Evolutionary conservation across 2,888 invertebrate genomes (phyloP).

Genomic region (Acrobasis consociella): DNA sequence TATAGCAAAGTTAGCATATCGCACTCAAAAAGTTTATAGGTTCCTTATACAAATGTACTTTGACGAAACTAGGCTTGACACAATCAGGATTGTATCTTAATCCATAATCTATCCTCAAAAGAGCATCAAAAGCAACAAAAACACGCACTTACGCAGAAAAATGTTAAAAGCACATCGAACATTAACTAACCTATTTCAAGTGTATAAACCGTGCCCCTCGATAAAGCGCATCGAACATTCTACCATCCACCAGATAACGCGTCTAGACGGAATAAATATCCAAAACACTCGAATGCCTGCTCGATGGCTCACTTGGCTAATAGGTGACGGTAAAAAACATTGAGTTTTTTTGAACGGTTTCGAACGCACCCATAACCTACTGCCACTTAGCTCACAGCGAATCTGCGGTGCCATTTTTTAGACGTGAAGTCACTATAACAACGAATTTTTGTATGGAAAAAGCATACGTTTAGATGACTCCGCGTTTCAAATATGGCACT

Average conservation of each 20-base stretch:
- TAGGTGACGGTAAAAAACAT: constrained; percentile 64
- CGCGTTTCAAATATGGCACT: too few species aligned
- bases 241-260: constrained; percentile 56
- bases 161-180: constrained; percentile 51
- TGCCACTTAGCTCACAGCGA: constrained; percentile 71
- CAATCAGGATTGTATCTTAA: too few species aligned
- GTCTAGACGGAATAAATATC: constrained; percentile 80
- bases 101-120: not conserved
- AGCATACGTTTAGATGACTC: too few species aligned
- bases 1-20: too few species aligned
- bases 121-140: constrained; percentile 20
- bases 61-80: too few species aligned
- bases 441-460: too few species aligned
- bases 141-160: constrained; percentile 31
- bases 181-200: constrained; percentile 59
- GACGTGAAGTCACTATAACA: too few species aligned
- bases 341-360: constrained; percentile 51
- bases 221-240: constrained; percentile 66
- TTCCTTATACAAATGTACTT: too few species aligned
- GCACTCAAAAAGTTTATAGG: too few species aligned
- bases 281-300: constrained; percentile 75
- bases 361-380: constrained; percentile 62
- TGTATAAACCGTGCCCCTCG: constrained; percentile 71
- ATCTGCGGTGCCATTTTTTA: constrained; percentile 48
- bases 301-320: constrained; percentile 81